Base-by-base conservation (phyloP, 2,113 vertebrate species). In the Malurus elegans region DNA sequence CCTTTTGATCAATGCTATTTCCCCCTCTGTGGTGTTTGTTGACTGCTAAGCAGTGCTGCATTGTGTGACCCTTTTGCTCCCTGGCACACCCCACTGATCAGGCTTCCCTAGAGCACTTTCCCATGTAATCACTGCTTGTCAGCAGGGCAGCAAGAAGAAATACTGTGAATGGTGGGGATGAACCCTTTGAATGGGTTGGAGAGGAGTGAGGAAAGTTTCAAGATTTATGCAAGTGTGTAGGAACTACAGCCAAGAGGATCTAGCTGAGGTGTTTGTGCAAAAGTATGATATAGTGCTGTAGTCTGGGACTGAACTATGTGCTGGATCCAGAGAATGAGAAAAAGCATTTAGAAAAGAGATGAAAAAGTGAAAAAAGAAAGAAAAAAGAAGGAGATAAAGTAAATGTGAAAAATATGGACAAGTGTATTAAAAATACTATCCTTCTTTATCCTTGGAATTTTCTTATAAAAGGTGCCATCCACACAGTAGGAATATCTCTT, bases 81-180 rank as follows among this genome's bases (percentile, higher is more conserved):
- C 21, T 64, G 44, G 34, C 31, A 60, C 28, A 67, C 47, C 26
- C 11, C n/a, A 44, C 18, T 8, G 7, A 24, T 79, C 54, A 57
- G 16, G 28, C 9, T 75, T 75, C 40, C 31, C 26, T 2, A 36
- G 19, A 79, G 31, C 17, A 36, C 6, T 60, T 47, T 17, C 16
- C 31, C 0, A 0, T n/a, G 56, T 10, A 54, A 71, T 31, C 0
- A 0, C 12, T 50, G 14, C 19, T 84, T 74, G 29, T 71, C 48
- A 25, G 8, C 36, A 79, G 48, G 28, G 9, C 45, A 75, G 32
- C 14, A 20, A n/a, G 78, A 78, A 73, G 8, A 75, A 92, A 47
- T 24, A 14, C 5, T 51, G 12, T 48, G 72, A 8, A n/a, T 44
- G 1, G 0, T 51, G 48, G 9, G 12, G 10, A 44, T 50, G 26